Evolutionary conservation across 1,140 invertebrate genomes (phyloP).

Genomic region (Maconellicoccus hirsutus): DNA sequence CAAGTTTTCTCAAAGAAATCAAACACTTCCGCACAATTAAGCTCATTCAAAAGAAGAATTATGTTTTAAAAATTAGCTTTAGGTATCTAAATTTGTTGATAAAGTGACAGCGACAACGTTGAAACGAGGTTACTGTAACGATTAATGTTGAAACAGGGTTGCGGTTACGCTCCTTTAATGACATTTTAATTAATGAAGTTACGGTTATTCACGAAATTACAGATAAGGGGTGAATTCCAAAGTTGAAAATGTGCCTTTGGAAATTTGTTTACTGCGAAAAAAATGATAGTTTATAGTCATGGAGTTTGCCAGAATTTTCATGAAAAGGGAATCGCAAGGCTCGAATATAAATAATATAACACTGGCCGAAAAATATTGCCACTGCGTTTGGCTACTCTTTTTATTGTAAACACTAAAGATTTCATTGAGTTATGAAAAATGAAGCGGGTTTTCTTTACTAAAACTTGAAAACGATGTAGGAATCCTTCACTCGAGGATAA

Average conservation of each 20-base stretch:
- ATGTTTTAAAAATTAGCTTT: background rate
- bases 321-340: background rate
- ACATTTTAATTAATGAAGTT: conserved; percentile 5
- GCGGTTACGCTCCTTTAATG: conserved; percentile 2
- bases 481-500: background rate
- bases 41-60: too few species aligned
- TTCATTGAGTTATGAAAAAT: background rate
- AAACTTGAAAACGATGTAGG: background rate
- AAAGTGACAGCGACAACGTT: background rate
- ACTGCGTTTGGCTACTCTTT: background rate
- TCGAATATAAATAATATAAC: background rate
- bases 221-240: background rate
- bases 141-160: background rate
- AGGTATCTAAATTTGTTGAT: background rate
- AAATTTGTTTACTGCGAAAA: background rate
- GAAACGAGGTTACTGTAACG: background rate
- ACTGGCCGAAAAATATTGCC: background rate
- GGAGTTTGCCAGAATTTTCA: background rate
- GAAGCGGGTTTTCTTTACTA: background rate
- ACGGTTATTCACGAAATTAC: background rate
- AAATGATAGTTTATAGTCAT: background rate
- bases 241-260: background rate
- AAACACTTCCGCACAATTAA: too few species aligned
- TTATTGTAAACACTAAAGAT: background rate
- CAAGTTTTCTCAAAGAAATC: too few species aligned